Evolutionary conservation across 2,797 vertebrate genomes (phyloP), one percentile per base, ranked within the genome.

Genomic region (Sebastolobus altivelis): DNA sequence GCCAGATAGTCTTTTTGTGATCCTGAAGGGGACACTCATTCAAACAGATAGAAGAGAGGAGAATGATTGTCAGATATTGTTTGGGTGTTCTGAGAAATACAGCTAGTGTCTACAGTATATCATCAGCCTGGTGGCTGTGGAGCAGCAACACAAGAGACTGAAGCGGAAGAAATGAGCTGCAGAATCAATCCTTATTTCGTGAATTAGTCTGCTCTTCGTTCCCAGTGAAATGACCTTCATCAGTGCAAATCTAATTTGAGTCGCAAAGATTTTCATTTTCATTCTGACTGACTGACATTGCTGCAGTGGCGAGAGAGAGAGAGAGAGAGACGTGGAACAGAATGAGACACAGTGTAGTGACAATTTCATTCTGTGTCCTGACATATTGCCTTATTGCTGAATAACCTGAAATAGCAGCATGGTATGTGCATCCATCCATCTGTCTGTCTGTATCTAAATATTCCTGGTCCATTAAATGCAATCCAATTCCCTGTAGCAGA

Each of bases 191-290:
- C 76, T 69, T 20, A 78, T 88, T 70, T 69, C 1, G 1, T 65
- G 43, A 83, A 83, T 76, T 49, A 61, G 46, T 86, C 81, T 20
- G 65, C 80, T 84, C 58, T 37, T 46, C 14, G 8, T 61, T 58
- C 49, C 43, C 71, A 31, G 29, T 43, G 59, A 78, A 84, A 84
- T 67, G 85, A 88, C 91, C 89, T 87, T 89, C 82, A 80, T 88
- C 85, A 77, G 72, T 18, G 59, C 70, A 83, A 89, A 90, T 81
- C 78, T 60, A 83, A 85, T 87, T 71, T 73, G 62, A 79, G 62
- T 75, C 22, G 6, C 81, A 85, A 65, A 83, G 69, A 80, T 88
- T 89, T 88, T 79, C 18, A 70, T 77, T 73, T 75, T 72, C 66
- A 69, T 79, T 82, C 72, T 7, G 55, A 76, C 77, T 60, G 84